Evolutionary conservation across 2,797 vertebrate species (phyloP).

Genomic region (Danionella dracula): DNA sequence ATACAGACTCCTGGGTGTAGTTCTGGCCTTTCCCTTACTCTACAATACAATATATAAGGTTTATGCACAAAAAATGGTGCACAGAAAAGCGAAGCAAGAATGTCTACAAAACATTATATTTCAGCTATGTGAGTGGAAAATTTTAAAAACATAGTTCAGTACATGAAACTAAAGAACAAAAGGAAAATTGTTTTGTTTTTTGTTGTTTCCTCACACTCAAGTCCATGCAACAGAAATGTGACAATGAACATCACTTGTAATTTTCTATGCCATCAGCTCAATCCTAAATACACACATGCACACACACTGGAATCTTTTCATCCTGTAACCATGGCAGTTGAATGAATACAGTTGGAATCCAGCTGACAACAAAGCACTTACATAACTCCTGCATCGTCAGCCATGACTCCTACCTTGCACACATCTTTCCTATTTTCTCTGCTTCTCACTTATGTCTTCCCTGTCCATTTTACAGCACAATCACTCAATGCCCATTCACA

Average conservation of each 20-base stretch:
- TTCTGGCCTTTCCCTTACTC: conserved; percentile 20
- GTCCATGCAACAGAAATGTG: conserved; percentile 18
- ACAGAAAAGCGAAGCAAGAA: too few species aligned
- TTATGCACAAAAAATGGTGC: too few species aligned
- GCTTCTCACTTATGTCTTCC: conserved; percentile 38
- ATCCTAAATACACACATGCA: conserved; percentile 29
- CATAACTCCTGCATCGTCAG: conserved; percentile 66
- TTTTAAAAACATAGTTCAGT: too few species aligned
- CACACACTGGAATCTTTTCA: conserved; percentile 44
- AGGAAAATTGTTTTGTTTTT: neutral
- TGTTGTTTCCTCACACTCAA: conserved; percentile 8
- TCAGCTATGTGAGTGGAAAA: too few species aligned
- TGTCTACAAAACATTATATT: too few species aligned
- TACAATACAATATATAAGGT: too few species aligned
- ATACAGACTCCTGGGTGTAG: conserved; percentile 20
- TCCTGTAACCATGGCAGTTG: conserved; percentile 68
- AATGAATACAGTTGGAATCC: conserved; percentile 67
- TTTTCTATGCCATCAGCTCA: conserved; percentile 17
- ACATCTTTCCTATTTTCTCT: conserved; percentile 48
- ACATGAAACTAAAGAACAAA: too few species aligned
- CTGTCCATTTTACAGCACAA: conserved; percentile 23
- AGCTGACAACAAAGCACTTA: conserved; percentile 73
- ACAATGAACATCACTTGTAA: conserved; percentile 32
- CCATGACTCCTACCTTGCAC: conserved; percentile 64
- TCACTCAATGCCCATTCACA: neutral